A percentile compares a stretch with the other conserved stretches of the same genome.
These are phyloP conservation scores for Agapetus fuscipes DNA, from an alignment of 2,888 invertebrate species.

Conservation along the genomic window DNA sequence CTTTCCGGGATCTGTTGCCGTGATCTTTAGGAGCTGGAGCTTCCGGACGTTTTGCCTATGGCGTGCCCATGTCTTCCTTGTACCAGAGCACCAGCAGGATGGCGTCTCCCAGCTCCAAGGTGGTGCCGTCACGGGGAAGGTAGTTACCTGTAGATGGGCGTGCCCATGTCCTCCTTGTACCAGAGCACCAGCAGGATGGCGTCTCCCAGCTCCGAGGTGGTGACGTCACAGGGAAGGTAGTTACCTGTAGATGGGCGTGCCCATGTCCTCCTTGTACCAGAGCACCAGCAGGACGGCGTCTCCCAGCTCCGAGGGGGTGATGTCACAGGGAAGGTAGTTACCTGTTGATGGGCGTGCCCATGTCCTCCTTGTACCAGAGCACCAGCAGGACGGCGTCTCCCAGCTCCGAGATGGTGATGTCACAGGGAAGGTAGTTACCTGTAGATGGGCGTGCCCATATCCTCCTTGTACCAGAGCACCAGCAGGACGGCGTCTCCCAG, in stretches of 20 bases:
- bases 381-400: conserved; percentile 78
- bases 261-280: conserved; percentile 85
- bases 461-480: conserved; percentile 85
- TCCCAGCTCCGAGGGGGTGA: conserved; percentile 66
- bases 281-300: conserved; percentile 79
- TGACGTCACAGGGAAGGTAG: conserved; percentile 84
- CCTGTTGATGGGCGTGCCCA: conserved; percentile 88
- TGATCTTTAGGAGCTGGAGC: too few species aligned
- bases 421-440: conserved; percentile 85
- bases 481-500: conserved; percentile 73
- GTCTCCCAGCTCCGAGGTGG: conserved; percentile 68
- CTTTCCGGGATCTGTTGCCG: too few species aligned
- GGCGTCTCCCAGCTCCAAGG: conserved; percentile 68
- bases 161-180: conserved; percentile 83
- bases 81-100: conserved; percentile 85
- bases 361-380: conserved; percentile 83
- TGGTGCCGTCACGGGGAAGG: conserved; percentile 84
- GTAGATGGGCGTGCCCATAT: conserved; percentile 82
- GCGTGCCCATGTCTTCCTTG: conserved; percentile 78
- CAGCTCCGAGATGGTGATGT: conserved; percentile 71
- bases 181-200: conserved; percentile 78
- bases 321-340: conserved; percentile 82
- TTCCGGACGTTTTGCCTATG: too few species aligned
- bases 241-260: conserved; percentile 87
- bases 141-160: conserved; percentile 87